Base-by-base conservation (phyloP, 2,113 vertebrate genomes). In the Lipotes vexillifer region DNA sequence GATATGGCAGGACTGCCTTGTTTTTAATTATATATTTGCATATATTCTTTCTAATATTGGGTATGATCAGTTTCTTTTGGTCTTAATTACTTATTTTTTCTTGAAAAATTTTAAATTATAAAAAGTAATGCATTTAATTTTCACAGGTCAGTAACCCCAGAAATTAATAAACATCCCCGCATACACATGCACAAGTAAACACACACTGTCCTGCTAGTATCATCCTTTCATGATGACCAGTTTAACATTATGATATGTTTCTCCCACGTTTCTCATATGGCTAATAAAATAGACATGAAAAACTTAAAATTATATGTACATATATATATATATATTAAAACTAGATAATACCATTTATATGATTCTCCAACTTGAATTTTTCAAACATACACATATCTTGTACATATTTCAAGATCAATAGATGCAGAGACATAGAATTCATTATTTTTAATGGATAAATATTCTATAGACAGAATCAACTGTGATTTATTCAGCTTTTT, bases 21-120 rank as follows among this genome's bases (percentile, higher is more conserved):
- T 63, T 93, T 91, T 83, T 71, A 55, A n/a, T 94, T 84, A 46
- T 46, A 8, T 85, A 38, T 96, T 90, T 96, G 41, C 17, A 49
- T 78, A 25, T 78, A 55, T 90, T 88, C 27, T 93, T 95, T 69
- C 8, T 10, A 95, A 3, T 84, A 75, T 15, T 49, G 3, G 25
- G 5, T 72, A 8, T 72, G 31, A 46, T 88, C 27, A 57, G 1
- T 97, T 96, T 95, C 10, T 93, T 90, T 94, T 94, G 57, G 17
- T 69, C 6, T 84, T 96, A 80, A 29, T 82, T 49, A 65, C 8
- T 93, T 90, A 68, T 38, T 88, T 96, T 80, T 23, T 65, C 33
- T 94, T 71, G 5, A 87, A 72, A 4, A n/a, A 25, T 86, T 63
- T 88, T n/a, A 13, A 68, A 55, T 97, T 85, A 52, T 75, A 41